Evolutionary conservation across 2,113 vertebrate genomes (phyloP).

Genomic region (Embiotoca jacksoni): DNA sequence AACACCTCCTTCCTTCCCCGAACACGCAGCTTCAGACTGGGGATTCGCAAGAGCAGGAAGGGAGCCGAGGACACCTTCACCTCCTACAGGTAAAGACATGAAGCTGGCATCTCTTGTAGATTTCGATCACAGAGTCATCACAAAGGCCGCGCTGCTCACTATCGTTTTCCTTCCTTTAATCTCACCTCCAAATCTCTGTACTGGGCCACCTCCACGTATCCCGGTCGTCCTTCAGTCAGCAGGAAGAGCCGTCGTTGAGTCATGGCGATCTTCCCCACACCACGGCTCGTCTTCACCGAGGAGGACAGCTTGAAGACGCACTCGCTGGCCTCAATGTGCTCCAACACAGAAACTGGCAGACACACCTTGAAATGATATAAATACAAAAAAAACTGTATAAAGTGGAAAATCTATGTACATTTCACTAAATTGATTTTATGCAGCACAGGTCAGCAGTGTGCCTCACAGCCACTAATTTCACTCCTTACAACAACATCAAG

Average conservation of each 20-base stretch:
- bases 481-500: too few species aligned
- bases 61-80: conserved; percentile 89
- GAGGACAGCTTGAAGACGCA: conserved; percentile 95
- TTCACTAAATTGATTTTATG: too few species aligned
- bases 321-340: conserved; percentile 90
- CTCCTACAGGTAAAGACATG: conserved; percentile 81
- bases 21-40: conserved; percentile 91
- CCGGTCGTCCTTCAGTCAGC: conserved; percentile 88
- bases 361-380: conserved; percentile 75
- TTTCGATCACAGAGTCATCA: neutral
- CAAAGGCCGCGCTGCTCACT: too few species aligned
- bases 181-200: conserved; percentile 94
- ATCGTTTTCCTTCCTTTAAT: neutral
- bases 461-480: too few species aligned
- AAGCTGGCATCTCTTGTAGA: neutral
- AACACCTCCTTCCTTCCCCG: conserved; percentile 88
- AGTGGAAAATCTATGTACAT: too few species aligned
- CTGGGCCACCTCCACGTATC: conserved; percentile 91
- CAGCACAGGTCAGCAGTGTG: too few species aligned
- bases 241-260: conserved; percentile 96
- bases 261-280: conserved; percentile 96
- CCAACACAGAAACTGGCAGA: conserved; percentile 85
- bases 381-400: neutral
- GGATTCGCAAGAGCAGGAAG: conserved; percentile 91
- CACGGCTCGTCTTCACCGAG: conserved; percentile 92